Evolutionary conservation across 2,888 invertebrate species (phyloP), one percentile per base, ranked within the genome.

Genomic region (Loripinus fragilis): DNA sequence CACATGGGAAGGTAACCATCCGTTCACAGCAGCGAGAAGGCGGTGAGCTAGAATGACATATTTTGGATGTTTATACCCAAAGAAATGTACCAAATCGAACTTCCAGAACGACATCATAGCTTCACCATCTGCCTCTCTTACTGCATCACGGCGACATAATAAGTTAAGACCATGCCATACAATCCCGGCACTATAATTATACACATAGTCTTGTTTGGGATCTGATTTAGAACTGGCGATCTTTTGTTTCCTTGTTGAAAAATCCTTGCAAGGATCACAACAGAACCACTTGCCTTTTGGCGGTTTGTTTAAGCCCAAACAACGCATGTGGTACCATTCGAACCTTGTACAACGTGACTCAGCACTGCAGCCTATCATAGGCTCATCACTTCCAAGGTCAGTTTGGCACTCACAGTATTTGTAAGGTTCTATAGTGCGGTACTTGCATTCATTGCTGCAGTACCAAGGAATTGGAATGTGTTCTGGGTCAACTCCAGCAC

Each of bases 121-220:
- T n/a, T 77, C 78, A 2, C 85, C 87, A 65, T 85, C 86, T 2
- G 78, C 86, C 73, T 86, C 82, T 69, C 83, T 65, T 7, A 86
- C 83, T 7, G 85, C 87, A 73, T 86, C 86, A 65, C 80, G 71
- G 7, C 84, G 72, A 28, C 76, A 74, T 10, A 85, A 50, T 17
- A 84, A 25, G 74, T 87, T 87, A 2, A 86, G 50, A 5, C 85
- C 84, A 7, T 72, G n/a, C 87, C 85, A 86, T 8, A 77, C 41
- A 8, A 85, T 45, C 0, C 73, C 74, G 7, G 38, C n/a, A 2
- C 42, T 74, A 33, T 85, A 84, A 15, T 76, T 79, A 38, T 67
- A 41, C n/a, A 71, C 65, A 10, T 52, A 42, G 35, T 78, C 78
- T 17, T 50, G 23, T 10, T 66, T 25, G 25, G 42, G 17, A 0